Conservation (phyloP, 2,888 invertebrate genomes). For the Mylabris sibirica region DNA sequence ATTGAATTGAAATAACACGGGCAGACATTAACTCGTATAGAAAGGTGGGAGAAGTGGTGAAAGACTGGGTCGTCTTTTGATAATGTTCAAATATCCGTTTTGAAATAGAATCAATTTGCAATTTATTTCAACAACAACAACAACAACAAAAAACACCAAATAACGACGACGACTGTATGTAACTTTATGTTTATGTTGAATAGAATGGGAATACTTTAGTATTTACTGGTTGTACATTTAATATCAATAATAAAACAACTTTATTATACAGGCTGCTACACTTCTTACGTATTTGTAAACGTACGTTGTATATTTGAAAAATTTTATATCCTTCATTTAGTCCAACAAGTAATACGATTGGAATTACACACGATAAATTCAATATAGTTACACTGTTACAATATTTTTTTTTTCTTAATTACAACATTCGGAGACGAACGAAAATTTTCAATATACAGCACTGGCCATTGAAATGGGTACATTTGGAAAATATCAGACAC, state of each 20-base stretch:
- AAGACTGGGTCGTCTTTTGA: no score
- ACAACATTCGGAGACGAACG: no score
- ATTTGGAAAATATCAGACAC: no score
- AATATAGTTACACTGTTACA: background rate
- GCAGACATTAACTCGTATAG: no score
- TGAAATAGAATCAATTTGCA: background rate
- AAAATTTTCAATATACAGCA: no score
- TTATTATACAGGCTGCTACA: background rate
- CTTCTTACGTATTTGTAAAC: background rate
- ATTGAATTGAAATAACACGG: no score
- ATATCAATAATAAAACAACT: constrained; percentile 12
- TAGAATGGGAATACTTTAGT: background rate
- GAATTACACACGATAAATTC: background rate
- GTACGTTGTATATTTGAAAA: background rate
- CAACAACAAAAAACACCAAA: background rate
- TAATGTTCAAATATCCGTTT: background rate
- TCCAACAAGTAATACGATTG: background rate
- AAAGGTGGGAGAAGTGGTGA: no score
- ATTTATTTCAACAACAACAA: background rate
- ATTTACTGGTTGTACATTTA: background rate
- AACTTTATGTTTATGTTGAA: background rate
- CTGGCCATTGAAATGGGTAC: no score
- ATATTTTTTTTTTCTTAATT: background rate
- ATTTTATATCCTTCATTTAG: background rate
- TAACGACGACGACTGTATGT: background rate